Percentiles rank a stretch among this genome's conserved stretches.
Evolutionary conservation across 2,113 vertebrate species (phyloP).

Genomic region (Cyphomyrus discorhynchus): DNA sequence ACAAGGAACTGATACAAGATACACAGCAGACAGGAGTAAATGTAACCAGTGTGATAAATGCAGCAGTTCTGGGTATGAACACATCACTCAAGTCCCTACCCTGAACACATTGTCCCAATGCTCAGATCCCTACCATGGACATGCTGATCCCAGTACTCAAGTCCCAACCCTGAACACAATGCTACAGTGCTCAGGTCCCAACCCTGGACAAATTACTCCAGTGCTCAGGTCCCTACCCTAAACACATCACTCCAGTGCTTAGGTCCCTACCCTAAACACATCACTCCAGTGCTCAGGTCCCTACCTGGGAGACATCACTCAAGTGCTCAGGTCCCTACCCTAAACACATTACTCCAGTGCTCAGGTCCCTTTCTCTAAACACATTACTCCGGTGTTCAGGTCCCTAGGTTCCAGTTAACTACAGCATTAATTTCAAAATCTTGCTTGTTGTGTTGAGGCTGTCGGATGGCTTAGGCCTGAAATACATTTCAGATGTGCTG

Average conservation of each 20-base stretch:
- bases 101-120: not conserved
- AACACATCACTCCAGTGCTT: not conserved
- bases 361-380: no score
- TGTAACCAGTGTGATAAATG: not conserved
- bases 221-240: not conserved
- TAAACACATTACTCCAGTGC: not conserved
- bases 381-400: not conserved
- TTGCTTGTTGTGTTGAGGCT: not conserved
- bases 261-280: not conserved
- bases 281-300: not conserved
- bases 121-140: not conserved
- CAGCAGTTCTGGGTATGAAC: not conserved
- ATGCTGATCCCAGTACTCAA: not conserved
- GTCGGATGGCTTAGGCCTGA: not conserved
- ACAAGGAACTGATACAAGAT: not conserved
- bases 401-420: not conserved
- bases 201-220: not conserved
- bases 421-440: not conserved
- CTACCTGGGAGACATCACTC: rapidly evolving
- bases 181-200: not conserved
- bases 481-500: not conserved
- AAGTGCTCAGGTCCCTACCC: not conserved
- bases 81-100: not conserved
- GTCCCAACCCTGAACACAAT: not conserved
- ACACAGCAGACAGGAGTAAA: not conserved